Evolutionary conservation across 2,113 vertebrate species (phyloP).

Genomic region (Channa maculata): DNA sequence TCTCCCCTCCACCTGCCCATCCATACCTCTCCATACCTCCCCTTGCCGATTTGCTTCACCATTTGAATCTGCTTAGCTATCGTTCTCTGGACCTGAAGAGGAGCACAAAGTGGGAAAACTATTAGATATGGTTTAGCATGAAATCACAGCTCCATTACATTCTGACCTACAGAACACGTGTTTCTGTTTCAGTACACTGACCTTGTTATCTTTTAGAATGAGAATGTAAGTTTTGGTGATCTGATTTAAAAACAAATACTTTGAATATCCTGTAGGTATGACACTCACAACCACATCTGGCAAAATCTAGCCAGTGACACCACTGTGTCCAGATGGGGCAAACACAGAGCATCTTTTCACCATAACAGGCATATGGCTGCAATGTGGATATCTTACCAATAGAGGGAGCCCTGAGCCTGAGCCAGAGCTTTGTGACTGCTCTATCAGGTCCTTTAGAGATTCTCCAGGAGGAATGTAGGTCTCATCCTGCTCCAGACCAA

Average conservation of each 20-base stretch:
- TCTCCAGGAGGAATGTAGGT: slow-evolving; percentile 93
- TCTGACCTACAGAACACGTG: too few species aligned
- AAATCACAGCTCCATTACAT: not conserved
- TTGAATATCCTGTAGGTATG: not conserved
- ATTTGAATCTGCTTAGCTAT: slow-evolving; percentile 99
- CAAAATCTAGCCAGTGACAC: not conserved
- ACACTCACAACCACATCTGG: not conserved
- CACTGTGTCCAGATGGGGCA: not conserved
- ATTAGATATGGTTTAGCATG: not conserved
- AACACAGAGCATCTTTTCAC: not conserved
- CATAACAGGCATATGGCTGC: slow-evolving; percentile 16
- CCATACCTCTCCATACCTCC: slow-evolving; percentile 97
- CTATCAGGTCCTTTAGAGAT: slow-evolving; percentile 94
- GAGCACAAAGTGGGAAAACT: not conserved
- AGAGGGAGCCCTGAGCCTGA: slow-evolving; percentile 98
- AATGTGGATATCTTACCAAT: slow-evolving; percentile 86
- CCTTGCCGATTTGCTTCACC: slow-evolving; percentile 98
- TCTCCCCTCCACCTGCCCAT: slow-evolving; percentile 97
- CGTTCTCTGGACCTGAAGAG: slow-evolving; percentile 93
- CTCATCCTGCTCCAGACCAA: slow-evolving; percentile 94
- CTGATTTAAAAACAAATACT: too few species aligned
- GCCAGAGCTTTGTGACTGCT: slow-evolving; percentile 97
- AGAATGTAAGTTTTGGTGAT: not conserved
- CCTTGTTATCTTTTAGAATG: not conserved
- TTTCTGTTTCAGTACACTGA: not conserved